Base-by-base conservation (phyloP, 2,888 invertebrate species). In the Epiblema foenella region DNA sequence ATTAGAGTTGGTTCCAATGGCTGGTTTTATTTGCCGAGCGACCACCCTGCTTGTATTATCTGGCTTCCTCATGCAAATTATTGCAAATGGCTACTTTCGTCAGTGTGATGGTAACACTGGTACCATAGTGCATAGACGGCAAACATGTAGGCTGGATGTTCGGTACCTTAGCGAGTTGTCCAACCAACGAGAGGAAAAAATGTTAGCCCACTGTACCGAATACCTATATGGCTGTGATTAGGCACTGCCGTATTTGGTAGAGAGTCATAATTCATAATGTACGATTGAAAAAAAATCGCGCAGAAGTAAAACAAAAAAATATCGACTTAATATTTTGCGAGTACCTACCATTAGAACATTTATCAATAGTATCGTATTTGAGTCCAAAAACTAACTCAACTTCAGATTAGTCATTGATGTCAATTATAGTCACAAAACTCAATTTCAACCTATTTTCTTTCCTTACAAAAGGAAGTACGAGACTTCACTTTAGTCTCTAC, bases 41-140 rank as follows among this genome's bases (percentile, higher is more conserved):
- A 67, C 71, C 71, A 71, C 71, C 67, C 60, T 49, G 60, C 67
- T 51, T 39, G 67, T 51, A 67, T 71, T 71, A 67, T 71, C 71
- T 51, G 49, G 51, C 37, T 71, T 71, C 67, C 71, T 54, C 11
- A 71, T 71, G 71, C 71, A 67, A 71, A 71, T 62, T 46, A 62
- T 66, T 71, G 66, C 66, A 66, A 71, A 71, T 71, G 56, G 66
- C 17, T 67, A 37, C 60, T 66, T 67, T 71, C 49, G 70, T 71
- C 70, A 71, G 46, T 51, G 37, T 54, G 59, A 65, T 70, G 59
- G 65, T 52, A 29, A 54, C n/a, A 37, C 39, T 20, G 46, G 46
- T 8, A 46, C 46, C 46, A 46, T n/a, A n/a, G n/a, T n/a, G n/a
- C n/a, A n/a, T n/a, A 15, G 15, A 46, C n/a, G 46, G 7, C n/a